Conservation (phyloP, 2,113 vertebrate genomes). For the Pogonocichla stellata region DNA sequence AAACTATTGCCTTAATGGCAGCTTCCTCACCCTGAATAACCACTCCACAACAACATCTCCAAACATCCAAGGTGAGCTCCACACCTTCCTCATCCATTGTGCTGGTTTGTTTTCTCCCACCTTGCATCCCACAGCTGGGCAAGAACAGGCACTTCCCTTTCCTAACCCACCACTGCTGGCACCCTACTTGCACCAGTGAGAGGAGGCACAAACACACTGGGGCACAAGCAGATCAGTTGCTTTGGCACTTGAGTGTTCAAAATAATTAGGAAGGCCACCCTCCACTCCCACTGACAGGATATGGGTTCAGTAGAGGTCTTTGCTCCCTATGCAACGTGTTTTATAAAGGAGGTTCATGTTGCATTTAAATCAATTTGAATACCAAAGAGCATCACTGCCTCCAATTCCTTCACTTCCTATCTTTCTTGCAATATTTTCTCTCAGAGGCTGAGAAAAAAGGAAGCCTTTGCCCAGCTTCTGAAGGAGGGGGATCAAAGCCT, state of each 20-base stretch:
- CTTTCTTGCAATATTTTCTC: neutral
- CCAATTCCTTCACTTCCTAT: neutral
- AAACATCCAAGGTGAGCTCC: neutral
- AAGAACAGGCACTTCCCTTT: rapidly evolving
- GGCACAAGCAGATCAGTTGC: neutral
- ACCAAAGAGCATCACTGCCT: neutral
- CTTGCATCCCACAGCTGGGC: neutral
- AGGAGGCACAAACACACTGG: neutral
- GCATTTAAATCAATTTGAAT: neutral
- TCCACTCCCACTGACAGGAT: neutral
- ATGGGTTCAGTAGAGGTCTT: neutral
- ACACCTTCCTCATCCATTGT: neutral
- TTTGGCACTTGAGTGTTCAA: neutral
- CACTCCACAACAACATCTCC: neutral
- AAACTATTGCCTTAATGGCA: neutral
- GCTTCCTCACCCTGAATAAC: neutral
- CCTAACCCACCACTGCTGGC: neutral
- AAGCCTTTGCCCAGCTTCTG: neutral
- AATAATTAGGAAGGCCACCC: neutral
- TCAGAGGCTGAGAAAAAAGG: neutral
- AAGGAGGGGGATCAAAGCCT: neutral
- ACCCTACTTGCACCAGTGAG: neutral
- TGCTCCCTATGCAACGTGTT: neutral
- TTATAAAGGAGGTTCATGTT: neutral
- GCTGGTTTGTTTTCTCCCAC: neutral